Evolutionary conservation across 2,888 invertebrate genomes (phyloP).

Genomic region (Drosophila mimica): DNA sequence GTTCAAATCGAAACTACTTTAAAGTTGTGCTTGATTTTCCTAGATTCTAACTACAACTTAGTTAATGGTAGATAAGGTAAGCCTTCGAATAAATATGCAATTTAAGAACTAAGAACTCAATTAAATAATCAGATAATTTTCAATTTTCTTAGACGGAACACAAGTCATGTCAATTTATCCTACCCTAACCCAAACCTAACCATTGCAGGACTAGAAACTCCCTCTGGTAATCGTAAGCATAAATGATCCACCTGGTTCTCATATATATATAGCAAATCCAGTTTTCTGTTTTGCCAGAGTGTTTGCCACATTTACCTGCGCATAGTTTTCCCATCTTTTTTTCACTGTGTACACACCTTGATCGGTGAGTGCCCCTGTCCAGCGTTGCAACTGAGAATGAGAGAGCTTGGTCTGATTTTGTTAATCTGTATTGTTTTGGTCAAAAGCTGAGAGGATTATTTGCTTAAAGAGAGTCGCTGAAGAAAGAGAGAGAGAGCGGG

Average conservation of each 20-base stretch:
- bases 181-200: background rate
- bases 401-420: background rate
- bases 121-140: background rate
- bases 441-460: background rate
- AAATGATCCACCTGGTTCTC: background rate
- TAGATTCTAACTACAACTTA: background rate
- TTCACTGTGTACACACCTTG: constrained; percentile 4
- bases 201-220: background rate
- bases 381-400: background rate
- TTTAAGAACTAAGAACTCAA: background rate
- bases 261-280: background rate
- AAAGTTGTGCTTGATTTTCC: background rate
- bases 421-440: constrained; percentile 2
- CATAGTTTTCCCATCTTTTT: background rate
- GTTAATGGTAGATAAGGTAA: background rate
- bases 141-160: too few species aligned
- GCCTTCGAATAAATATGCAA: background rate
- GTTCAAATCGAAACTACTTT: background rate
- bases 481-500: background rate
- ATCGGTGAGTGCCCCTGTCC: background rate
- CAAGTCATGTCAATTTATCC: background rate
- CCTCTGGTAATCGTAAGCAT: background rate
- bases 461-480: background rate
- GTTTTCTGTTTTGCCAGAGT: background rate
- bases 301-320: constrained; percentile 8